Evolutionary conservation across 1,140 invertebrate genomes (phyloP), one percentile per base, ranked within the genome.

Genomic region (Chironomus tepperi): DNA sequence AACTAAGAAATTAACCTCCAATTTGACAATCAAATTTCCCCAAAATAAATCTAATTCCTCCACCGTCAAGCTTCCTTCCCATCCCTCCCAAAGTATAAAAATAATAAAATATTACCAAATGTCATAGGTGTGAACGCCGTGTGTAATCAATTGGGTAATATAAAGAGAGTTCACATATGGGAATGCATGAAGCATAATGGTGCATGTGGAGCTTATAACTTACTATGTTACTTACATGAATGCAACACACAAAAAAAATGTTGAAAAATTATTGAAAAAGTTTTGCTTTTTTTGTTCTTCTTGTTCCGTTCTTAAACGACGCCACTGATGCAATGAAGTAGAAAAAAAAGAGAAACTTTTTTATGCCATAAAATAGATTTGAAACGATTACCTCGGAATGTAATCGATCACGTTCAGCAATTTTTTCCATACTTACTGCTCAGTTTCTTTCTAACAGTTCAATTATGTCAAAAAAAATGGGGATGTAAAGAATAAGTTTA

Each of bases 361-460:
- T 5, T 34, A 34, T 34, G 24, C 24, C 24, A 34, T 34, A 47
- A 57, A 57, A 57, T 57, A 57, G 47, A 57, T 57, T 57, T 57
- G 12, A 57, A 57, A 10, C 47, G 47, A 57, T 57, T 57, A 57
- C 47, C 47, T 57, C 47, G 12, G 12, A n/a, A 57, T 57, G 47
- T 57, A 57, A 57, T 57, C 47, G 47, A 57, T 57, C 47, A 57
- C 47, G 47, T 57, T 57, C 47, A 12, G 47, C 47, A 57, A 57
- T 57, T 57, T 57, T 57, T n/a, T 34, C 24, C 24, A 34, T 34
- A 34, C 24, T 34, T 5, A 34, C 24, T 34, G 24, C 5, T 34
- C 24, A 34, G 24, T 15, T 57, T 57, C 47, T 57, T n/a, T 57
- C 12, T 57, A 12, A n/a, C 8, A 57, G 47, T 57, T 57, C 47